Base-by-base conservation (phyloP, 2,113 vertebrate genomes). In the Trichechus manatus region DNA sequence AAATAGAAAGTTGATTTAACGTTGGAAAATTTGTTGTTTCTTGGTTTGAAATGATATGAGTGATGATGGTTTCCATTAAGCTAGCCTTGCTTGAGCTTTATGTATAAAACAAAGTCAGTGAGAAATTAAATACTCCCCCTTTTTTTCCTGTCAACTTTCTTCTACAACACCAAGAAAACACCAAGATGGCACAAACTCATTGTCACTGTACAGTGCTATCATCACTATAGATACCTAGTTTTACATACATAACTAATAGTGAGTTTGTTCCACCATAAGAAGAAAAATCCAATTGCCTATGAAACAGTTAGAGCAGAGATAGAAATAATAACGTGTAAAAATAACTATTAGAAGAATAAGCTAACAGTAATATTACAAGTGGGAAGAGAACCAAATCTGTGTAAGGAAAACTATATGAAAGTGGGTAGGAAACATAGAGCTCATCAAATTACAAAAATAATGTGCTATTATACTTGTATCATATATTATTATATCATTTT, bases 401-500 rank as follows among this genome's bases (percentile, higher is more conserved):
- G 79, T 47, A 63, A 29, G 44, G 77, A 87, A 74, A 87, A 31
- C 8, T 9, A 53, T 29, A 31, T 70, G 23, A 91, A 93, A 29
- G 8, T 84, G 22, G 19, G 25, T 36, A 95, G 90, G 90, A 95
- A 96, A 93, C 25, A 89, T 1, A 9, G 33, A 80, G 31, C 56
- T 80, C 10, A 95, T 42, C 42, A 89, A 91, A 78, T 63, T 56
- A 78, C 5, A 92, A 93, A 94, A 68, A 81, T 42, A 70, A 75
- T 59, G 25, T 59, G 61, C 14, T 66, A 79, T 59, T 50, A 68
- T 42, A 70, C 79, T 78, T 90, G 2, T 56, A 15, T 59, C 82
- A 82, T 47, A 44, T 17, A 29, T 59, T 10, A 61, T 29, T 89
- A 63, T 47, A 42, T 13, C 13, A 56, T 56, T 56, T 13, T 56